Evolutionary conservation across 2,797 vertebrate genomes (phyloP), one percentile per base, ranked within the genome.

Genomic region (Enteromius trimaculatus): DNA sequence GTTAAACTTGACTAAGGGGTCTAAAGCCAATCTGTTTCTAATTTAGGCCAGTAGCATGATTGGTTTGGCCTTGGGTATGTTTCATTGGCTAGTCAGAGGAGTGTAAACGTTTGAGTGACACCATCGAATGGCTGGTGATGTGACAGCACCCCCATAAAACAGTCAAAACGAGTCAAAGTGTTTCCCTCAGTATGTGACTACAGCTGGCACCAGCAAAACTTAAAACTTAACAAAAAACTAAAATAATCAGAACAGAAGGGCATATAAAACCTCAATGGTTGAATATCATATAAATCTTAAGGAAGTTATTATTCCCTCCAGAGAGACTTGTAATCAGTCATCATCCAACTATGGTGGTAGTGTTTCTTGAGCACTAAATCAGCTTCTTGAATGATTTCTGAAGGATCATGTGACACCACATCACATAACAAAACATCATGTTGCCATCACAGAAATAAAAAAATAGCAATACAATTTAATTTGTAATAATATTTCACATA

Each of bases 21-120:
- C 58, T 10, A 11, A 51, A 42, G 71, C 71, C 19, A 79, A 37
- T 77, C 72, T 86, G n/a, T 77, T 86, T 86, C 77, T 65, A 88
- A 83, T 86, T 90, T 87, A 80, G 74, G 76, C 3, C 47, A 79
- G 85, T 60, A 77, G 74, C 76, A 17, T 84, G 79, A 78, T 69
- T 83, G 77, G 55, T 74, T 79, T 84, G 68, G 72, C 60, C 17
- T 37, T 77, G 49, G 53, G 42, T 64, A 37, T 26, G 31, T 23
- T n/a, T 64, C 69, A 77, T 39, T 82, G 74, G 65, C 60, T 71
- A 26, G 55, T 42, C 13, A 74, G 55, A 81, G 84, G 79, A 87
- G 60, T 68, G 69, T 31, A 72, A 62, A 42, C 16, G 66, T 74
- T 83, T 85, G 80, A 87, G 42, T 80, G 83, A 84, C 60, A 72